Evolutionary conservation across 2,888 invertebrate genomes (phyloP), one percentile per base, ranked within the genome.

Genomic region (Cerastis leucographa): DNA sequence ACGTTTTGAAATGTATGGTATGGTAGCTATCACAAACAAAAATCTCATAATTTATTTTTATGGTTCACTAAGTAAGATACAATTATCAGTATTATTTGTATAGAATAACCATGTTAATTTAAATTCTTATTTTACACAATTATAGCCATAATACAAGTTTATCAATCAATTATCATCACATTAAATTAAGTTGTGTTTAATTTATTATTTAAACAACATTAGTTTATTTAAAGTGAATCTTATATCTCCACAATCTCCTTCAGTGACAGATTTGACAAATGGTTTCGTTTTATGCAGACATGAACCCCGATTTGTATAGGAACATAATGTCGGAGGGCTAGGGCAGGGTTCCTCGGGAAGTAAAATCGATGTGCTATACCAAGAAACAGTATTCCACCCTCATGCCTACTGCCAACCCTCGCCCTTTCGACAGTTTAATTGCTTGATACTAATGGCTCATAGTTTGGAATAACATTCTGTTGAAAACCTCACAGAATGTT

Each of bases 301-400:
- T 29, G 25, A 25, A 42, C 42, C 9, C 51, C 35, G 25, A 81
- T 78, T 67, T 77, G 44, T 35, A 19, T 25, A 49, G 40, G 25
- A 61, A 66, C 69, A 65, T 71, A 40, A 54, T 42, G 25, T 25
- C 59, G 22, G 65, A 75, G 72, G 69, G 78, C 25, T 69, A 49
- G 74, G 64, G 64, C 1, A 42, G 42, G 42, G 59, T 84, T 75
- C 72, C 79, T 71, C 17, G 72, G 80, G 78, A 40, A 68, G 59
- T 72, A 74, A 81, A 86, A 87, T 88, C 83, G 80, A 87, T 85
- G 71, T 69, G 44, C 64, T 77, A 59, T 70, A 78, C 71, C 69
- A 64, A 65, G 67, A 85, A 76, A 35, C 56, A 61, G 44, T 75
- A 40, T 78, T 79, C 68, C 70, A 85, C 89, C 91, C 91, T 86